Conservation (phyloP, 2,797 vertebrate species). For the Anas georgica region DNA sequence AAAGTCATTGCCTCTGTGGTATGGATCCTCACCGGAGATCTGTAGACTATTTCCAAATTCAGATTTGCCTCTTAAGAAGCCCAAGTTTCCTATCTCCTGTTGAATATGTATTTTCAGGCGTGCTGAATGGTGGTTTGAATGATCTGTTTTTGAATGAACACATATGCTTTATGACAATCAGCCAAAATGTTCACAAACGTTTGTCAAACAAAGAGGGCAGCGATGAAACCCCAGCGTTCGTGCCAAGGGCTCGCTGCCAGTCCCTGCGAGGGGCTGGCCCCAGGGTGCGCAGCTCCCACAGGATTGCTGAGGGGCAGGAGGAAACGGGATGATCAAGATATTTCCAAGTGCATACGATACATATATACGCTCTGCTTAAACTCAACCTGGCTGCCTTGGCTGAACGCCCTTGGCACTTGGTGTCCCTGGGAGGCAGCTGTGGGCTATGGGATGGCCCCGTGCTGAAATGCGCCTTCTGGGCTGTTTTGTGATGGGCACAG, state of each 20-base stretch:
- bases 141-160: conserved; percentile 22
- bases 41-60: background rate
- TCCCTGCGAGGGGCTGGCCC: accelerated
- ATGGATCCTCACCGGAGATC: background rate
- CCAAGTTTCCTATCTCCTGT: background rate
- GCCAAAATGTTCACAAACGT: background rate
- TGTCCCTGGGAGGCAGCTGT: background rate
- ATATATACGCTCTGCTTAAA: background rate
- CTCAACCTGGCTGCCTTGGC: background rate
- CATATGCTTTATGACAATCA: background rate
- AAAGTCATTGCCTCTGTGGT: background rate
- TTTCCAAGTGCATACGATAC: background rate
- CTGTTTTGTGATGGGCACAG: background rate
- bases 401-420: background rate
- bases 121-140: background rate
- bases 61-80: background rate
- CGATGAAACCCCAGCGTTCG: background rate
- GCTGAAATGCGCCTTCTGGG: background rate
- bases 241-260: background rate
- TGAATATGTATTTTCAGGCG: background rate
- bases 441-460: too few species aligned
- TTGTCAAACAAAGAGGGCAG: background rate
- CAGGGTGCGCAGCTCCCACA: too few species aligned
- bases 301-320: background rate
- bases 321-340: too few species aligned